Percentiles rank a stretch among this genome's conserved stretches.
phyloP scores from a whole-genome alignment of 2,113 vertebrate genomes.

The Lutjanus erythropterus region DNA sequence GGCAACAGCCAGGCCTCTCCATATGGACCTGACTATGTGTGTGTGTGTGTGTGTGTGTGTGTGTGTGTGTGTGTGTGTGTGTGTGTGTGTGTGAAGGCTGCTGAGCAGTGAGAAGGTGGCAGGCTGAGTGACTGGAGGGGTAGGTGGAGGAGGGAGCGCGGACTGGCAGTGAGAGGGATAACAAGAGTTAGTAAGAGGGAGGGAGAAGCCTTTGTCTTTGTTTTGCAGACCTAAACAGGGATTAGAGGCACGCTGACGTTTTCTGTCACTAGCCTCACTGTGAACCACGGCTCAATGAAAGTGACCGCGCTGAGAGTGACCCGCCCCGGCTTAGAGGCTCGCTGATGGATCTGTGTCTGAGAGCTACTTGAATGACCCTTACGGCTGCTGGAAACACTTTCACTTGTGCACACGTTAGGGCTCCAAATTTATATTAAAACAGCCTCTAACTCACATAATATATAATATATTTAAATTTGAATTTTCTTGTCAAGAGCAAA shows the following conservation, averaged over 20 bases:
- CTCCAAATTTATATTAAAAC: neutral
- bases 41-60: constrained; percentile 33
- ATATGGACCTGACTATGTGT: constrained; percentile 50
- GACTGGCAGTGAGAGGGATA: constrained; percentile 65
- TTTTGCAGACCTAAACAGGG: constrained; percentile 79
- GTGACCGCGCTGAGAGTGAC: constrained; percentile 60
- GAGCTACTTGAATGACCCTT: constrained; percentile 44
- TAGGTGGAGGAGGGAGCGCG: constrained; percentile 23
- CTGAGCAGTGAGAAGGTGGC: constrained; percentile 44
- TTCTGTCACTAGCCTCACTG: constrained; percentile 79
- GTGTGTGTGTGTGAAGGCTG: constrained; percentile 29
- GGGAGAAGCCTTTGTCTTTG: constrained; percentile 72
- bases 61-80: constrained; percentile 31
- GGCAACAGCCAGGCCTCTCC: constrained; percentile 57
- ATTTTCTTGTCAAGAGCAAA: neutral
- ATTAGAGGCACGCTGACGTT: constrained; percentile 82
- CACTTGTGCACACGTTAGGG: neutral
- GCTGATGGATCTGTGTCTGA: constrained; percentile 73
- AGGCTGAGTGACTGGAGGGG: constrained; percentile 32
- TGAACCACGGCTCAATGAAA: constrained; percentile 68
- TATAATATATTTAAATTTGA: neutral
- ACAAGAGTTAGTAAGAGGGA: constrained; percentile 62
- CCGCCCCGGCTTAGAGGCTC: constrained; percentile 50
- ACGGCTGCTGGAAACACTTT: constrained; percentile 18
- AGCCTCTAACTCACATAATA: neutral